Evolutionary conservation across 2,797 vertebrate species (phyloP).

Genomic region (Chanos chanos): DNA sequence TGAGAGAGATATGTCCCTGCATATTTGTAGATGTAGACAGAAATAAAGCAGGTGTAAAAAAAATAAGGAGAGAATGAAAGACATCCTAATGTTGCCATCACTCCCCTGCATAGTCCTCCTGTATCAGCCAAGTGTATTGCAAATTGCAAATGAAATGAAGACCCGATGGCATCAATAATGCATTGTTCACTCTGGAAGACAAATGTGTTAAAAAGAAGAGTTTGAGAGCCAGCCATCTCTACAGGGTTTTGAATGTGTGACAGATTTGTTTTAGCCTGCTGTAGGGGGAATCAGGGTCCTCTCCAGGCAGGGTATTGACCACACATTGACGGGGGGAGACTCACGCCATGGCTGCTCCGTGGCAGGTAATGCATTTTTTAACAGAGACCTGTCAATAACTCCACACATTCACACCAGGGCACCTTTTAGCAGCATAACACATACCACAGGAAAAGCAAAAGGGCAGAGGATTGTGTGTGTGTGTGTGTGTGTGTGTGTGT

Average conservation of each 20-base stretch:
- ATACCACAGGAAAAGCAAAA: constrained; percentile 16
- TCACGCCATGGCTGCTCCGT: constrained; percentile 17
- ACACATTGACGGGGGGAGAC: constrained; percentile 25
- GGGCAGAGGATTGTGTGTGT: constrained; percentile 28
- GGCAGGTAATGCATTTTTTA: constrained; percentile 46
- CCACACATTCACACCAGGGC: constrained; percentile 37
- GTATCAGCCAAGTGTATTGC: too few relatives aligned
- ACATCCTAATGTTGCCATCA: too few relatives aligned
- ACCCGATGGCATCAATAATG: constrained; percentile 62
- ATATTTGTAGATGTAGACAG: too few relatives aligned
- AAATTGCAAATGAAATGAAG: constrained; percentile 63
- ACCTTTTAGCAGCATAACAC: constrained; percentile 40
- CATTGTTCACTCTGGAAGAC: constrained; percentile 59
- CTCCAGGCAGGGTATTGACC: constrained; percentile 35
- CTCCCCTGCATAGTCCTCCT: too few relatives aligned
- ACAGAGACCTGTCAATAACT: constrained; percentile 35
- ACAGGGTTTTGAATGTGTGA: too few relatives aligned
- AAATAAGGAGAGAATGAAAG: too few relatives aligned
- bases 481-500: too few relatives aligned
- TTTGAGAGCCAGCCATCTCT: too few relatives aligned
- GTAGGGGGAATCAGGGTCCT: constrained; percentile 29
- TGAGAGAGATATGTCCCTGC: too few relatives aligned
- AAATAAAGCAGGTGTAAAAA: too few relatives aligned
- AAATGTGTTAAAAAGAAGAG: constrained; percentile 55
- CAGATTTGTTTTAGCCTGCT: too few relatives aligned